phyloP scores from a whole-genome alignment of 1,140 invertebrate genomes.

The Polyergus mexicanus region DNA sequence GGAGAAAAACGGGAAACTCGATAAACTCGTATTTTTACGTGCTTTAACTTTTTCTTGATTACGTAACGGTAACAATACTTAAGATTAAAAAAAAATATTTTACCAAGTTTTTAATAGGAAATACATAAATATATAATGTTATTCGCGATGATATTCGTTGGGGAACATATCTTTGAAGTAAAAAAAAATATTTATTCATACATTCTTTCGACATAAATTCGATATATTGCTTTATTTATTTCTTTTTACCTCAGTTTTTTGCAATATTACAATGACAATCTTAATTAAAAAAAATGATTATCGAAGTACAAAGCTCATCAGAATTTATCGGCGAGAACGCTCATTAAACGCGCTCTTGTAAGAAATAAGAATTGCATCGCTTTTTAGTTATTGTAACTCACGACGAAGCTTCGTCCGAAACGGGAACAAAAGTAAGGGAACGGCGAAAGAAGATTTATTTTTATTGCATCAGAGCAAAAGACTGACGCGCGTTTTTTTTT shows the following conservation, averaged over 20 bases:
- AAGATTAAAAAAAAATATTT: slow-evolving; percentile 41
- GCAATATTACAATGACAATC: slow-evolving; percentile 48
- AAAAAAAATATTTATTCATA: slow-evolving; percentile 15
- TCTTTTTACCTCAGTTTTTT: background rate
- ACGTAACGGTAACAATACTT: background rate
- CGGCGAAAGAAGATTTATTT: slow-evolving; percentile 68
- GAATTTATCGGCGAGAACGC: slow-evolving; percentile 23
- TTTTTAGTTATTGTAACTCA: slow-evolving; percentile 43
- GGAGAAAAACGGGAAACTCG: slow-evolving; percentile 39
- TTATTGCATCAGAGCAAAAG: slow-evolving; percentile 70
- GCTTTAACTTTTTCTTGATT: slow-evolving; percentile 32
- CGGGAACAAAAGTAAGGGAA: slow-evolving; percentile 71
- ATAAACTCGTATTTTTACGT: slow-evolving; percentile 21
- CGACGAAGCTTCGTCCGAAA: slow-evolving; percentile 64
- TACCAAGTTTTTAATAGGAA: slow-evolving; percentile 19
- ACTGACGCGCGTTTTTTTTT: slow-evolving; percentile 63
- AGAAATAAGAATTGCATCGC: slow-evolving; percentile 9
- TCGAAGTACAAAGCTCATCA: slow-evolving; percentile 66
- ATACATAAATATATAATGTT: slow-evolving; percentile 1
- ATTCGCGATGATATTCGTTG: slow-evolving; percentile 6
- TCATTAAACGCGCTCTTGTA: slow-evolving; percentile 28
- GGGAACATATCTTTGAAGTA: slow-evolving; percentile 13
- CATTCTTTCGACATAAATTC: background rate
- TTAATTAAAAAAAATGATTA: slow-evolving; percentile 55
- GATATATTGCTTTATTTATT: background rate